Conservation (phyloP, 2,888 invertebrate species). For the Agriotes lineatus region DNA sequence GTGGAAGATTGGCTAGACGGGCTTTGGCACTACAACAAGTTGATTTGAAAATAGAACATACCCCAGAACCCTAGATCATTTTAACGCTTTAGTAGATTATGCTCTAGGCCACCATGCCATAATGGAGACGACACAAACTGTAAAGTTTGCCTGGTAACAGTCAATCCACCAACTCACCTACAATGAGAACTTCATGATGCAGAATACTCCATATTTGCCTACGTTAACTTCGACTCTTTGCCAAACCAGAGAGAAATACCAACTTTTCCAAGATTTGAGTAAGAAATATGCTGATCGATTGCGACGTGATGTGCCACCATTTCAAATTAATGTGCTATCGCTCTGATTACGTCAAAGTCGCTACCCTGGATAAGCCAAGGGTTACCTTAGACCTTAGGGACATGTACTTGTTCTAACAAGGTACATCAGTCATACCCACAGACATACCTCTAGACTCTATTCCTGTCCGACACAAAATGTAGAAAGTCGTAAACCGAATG, state of each 20-base stretch:
- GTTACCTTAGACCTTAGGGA: slow-evolving; percentile 9
- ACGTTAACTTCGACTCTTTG: slow-evolving; percentile 18
- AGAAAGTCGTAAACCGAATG: too few species aligned
- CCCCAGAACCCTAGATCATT: slow-evolving; percentile 58
- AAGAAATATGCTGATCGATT: slow-evolving; percentile 28
- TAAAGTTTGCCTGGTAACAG: background rate
- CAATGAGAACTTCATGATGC: slow-evolving; percentile 53
- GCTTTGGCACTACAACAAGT: slow-evolving; percentile 59
- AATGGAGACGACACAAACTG: background rate
- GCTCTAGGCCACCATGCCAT: slow-evolving; percentile 51
- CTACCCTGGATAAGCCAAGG: background rate
- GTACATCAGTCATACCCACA: background rate
- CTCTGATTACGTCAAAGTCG: slow-evolving; percentile 32
- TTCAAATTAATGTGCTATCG: slow-evolving; percentile 23
- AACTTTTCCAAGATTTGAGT: slow-evolving; percentile 15
- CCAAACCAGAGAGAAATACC: slow-evolving; percentile 17
- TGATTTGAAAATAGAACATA: slow-evolving; percentile 58
- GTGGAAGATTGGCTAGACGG: slow-evolving; percentile 63
- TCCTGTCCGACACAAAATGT: too few species aligned
- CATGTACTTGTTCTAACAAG: slow-evolving; percentile 25
- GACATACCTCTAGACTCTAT: background rate
- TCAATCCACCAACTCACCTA: slow-evolving; percentile 21
- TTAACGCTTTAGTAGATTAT: slow-evolving; percentile 59
- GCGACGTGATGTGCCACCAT: slow-evolving; percentile 18
- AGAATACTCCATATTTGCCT: slow-evolving; percentile 51